Evolutionary conservation across 2,113 vertebrate species (phyloP).

Genomic region (Plectropomus leopardus): DNA sequence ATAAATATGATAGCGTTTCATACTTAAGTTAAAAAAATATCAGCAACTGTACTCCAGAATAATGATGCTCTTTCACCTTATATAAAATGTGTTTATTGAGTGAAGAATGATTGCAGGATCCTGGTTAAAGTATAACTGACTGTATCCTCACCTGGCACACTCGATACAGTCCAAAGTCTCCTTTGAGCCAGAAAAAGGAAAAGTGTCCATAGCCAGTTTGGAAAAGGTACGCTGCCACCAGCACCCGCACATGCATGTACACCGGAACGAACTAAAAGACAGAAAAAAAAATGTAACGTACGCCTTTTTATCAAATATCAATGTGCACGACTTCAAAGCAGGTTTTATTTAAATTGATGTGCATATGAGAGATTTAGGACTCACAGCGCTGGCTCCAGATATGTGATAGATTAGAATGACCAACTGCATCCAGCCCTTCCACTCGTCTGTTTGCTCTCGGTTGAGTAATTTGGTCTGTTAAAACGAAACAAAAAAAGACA

Average conservation of each 20-base stretch:
- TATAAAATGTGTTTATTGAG: neutral
- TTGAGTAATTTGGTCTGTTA: slow-evolving; percentile 95
- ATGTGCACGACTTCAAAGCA: neutral
- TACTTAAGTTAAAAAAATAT: neutral
- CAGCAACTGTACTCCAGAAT: neutral
- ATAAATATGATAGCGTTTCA: neutral
- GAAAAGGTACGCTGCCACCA: slow-evolving; percentile 98
- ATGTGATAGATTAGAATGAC: slow-evolving; percentile 99
- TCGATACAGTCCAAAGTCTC: slow-evolving; percentile 95
- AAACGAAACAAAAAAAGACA: slow-evolving; percentile 44
- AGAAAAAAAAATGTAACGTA: neutral
- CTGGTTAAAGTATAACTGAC: slow-evolving; percentile 15
- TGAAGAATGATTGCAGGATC: neutral
- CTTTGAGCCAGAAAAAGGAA: slow-evolving; percentile 98
- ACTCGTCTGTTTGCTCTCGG: slow-evolving; percentile 98
- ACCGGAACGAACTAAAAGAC: slow-evolving; percentile 94
- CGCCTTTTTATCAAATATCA: neutral
- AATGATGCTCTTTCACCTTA: neutral
- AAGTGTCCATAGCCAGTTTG: slow-evolving; percentile 99
- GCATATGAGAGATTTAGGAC: slow-evolving; percentile 62
- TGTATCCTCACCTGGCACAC: slow-evolving; percentile 92
- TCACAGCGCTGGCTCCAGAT: slow-evolving; percentile 97
- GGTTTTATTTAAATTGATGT: neutral
- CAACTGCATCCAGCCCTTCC: slow-evolving; percentile 99
- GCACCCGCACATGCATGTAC: slow-evolving; percentile 97